Percentiles rank a stretch among this genome's conserved stretches.
phyloP scores from a whole-genome alignment of 1,140 invertebrate genomes.

The Manduca sexta region DNA sequence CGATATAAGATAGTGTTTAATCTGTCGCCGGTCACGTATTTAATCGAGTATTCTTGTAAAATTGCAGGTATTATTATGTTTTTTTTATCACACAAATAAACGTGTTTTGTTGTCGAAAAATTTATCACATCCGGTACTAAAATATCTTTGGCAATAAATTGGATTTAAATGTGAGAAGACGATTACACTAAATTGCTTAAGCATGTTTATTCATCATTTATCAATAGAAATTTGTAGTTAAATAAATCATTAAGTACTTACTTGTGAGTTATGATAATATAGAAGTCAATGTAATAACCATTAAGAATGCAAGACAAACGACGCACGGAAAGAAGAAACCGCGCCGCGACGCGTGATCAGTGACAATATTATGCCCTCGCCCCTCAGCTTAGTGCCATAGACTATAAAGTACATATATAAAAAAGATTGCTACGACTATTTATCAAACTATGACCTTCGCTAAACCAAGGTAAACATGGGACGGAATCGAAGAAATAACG shows the following conservation, averaged over 20 bases:
- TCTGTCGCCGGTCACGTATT: no score
- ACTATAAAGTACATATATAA: slow-evolving; percentile 28
- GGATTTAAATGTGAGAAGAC: no score
- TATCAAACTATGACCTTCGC: background rate
- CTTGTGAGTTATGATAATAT: background rate
- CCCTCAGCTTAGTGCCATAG: slow-evolving; percentile 18
- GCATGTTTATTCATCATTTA: no score
- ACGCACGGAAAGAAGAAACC: slow-evolving; percentile 34
- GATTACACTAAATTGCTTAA: no score
- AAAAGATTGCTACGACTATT: slow-evolving; percentile 17
- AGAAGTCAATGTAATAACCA: background rate
- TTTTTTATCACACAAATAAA: no score
- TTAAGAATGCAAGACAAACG: slow-evolving; percentile 33
- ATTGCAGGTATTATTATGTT: no score
- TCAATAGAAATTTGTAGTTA: background rate
- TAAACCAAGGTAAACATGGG: background rate
- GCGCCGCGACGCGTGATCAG: slow-evolving; percentile 33
- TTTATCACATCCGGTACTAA: no score
- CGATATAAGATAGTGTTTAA: no score
- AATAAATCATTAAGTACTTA: background rate
- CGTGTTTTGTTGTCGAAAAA: no score
- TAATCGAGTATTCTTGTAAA: no score
- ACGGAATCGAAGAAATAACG: background rate
- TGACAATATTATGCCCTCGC: slow-evolving; percentile 19
- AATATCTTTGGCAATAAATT: no score